Conservation (phyloP, 2,113 vertebrate genomes). For the Rhagologus leucostigma region DNA sequence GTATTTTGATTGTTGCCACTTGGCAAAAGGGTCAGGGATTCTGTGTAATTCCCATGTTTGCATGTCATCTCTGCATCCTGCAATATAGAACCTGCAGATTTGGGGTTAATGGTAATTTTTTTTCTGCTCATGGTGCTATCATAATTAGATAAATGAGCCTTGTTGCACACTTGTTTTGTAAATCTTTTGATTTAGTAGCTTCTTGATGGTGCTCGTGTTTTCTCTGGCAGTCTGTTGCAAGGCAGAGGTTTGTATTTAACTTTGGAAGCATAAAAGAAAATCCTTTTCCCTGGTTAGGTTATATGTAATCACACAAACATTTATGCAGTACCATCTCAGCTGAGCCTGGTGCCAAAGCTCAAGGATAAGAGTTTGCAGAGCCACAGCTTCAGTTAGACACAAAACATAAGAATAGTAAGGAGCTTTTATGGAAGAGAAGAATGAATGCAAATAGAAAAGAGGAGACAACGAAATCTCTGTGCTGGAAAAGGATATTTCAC, state of each 20-base stretch:
- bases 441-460: not conserved
- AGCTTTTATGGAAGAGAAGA: not conserved
- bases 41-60: not conserved
- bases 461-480: not conserved
- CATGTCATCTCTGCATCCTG: not conserved
- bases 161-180: fast-evolving
- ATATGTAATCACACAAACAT: not conserved
- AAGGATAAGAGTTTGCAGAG: not conserved
- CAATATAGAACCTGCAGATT: not conserved
- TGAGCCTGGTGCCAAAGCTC: not conserved
- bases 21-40: not conserved
- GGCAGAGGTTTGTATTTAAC: not conserved
- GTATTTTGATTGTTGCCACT: not conserved
- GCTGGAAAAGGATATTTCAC: not conserved
- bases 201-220: not conserved
- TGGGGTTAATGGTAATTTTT: not conserved
- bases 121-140: not conserved
- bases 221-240: not conserved
- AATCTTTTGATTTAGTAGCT: not conserved
- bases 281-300: not conserved
- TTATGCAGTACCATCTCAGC: not conserved
- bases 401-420: not conserved
- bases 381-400: not conserved
- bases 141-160: not conserved
- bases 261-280: not conserved